phyloP scores from a whole-genome alignment of 2,113 vertebrate genomes.

The Tetraodon nigroviridis region DNA sequence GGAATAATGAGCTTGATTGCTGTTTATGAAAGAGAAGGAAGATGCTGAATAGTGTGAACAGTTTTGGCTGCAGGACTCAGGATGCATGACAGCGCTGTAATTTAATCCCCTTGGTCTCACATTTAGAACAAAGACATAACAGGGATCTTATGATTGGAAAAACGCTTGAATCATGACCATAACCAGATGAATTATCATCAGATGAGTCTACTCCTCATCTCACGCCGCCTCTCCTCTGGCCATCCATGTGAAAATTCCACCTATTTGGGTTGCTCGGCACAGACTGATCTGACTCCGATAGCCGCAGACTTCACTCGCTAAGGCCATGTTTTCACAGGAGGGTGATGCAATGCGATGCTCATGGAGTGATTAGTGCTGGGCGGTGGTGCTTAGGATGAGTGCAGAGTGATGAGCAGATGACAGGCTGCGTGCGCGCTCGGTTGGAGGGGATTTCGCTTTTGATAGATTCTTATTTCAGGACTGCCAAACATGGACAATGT shows the following conservation, averaged over 20 bases:
- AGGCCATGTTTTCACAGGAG: constrained; percentile 21
- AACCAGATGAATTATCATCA: not conserved
- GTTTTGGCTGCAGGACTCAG: not conserved
- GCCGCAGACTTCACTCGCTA: constrained; percentile 33
- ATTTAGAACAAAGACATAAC: constrained; percentile 11
- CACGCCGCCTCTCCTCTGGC: not conserved
- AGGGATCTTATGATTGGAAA: constrained; percentile 1
- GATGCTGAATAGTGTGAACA: too few relatives aligned
- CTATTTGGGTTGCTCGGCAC: constrained; percentile 52
- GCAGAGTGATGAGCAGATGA: constrained; percentile 45
- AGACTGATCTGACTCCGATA: constrained; percentile 55
- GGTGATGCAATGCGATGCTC: constrained; percentile 33
- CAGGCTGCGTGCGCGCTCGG: constrained; percentile 30
- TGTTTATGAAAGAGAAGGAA: not conserved
- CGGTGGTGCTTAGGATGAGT: constrained; percentile 43
- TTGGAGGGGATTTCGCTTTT: constrained; percentile 24
- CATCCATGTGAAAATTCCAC: constrained; percentile 7
- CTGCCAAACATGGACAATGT: constrained; percentile 50
- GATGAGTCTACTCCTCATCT: constrained; percentile 13
- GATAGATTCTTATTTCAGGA: constrained; percentile 5
- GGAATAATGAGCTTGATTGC: too few relatives aligned
- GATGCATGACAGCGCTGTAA: not conserved
- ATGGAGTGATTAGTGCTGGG: constrained; percentile 40
- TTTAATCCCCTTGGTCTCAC: not conserved
- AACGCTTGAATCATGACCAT: not conserved